phyloP scores from a whole-genome alignment of 2,113 vertebrate genomes.

The Podarcis raffonei region DNA sequence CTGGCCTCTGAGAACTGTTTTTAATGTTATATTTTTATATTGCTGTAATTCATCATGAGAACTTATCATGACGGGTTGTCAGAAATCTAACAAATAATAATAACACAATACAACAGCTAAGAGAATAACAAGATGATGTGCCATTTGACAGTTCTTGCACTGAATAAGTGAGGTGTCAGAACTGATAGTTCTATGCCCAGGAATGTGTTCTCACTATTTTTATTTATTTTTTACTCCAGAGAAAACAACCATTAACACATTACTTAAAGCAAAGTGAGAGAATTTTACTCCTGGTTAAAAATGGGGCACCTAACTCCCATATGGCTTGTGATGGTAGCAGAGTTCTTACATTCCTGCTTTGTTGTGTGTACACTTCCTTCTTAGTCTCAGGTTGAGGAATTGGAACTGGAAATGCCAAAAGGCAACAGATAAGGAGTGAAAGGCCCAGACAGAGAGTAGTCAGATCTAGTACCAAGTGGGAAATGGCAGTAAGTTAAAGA shows the following conservation, averaged over 20 bases:
- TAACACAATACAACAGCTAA: not conserved
- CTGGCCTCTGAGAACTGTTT: too few species aligned
- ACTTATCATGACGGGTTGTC: too few species aligned
- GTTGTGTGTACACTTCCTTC: not conserved
- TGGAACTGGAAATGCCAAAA: not conserved
- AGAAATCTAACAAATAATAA: too few species aligned
- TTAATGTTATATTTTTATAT: too few species aligned
- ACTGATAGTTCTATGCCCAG: not conserved
- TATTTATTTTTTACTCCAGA: not conserved
- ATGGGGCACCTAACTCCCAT: not conserved
- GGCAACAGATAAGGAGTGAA: not conserved
- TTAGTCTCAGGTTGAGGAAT: not conserved
- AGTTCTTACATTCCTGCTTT: not conserved
- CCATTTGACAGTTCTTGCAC: not conserved
- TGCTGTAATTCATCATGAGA: too few species aligned
- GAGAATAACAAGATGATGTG: not conserved
- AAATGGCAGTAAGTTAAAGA: too few species aligned
- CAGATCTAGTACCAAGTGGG: not conserved
- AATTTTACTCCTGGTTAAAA: not conserved
- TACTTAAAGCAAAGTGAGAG: not conserved
- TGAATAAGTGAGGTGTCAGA: not conserved
- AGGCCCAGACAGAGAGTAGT: not conserved
- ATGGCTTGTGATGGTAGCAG: not conserved
- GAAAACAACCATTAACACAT: not conserved
- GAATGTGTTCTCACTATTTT: not conserved